phyloP scores from a whole-genome alignment of 2,888 invertebrate species.

The Mylabris sibirica region DNA sequence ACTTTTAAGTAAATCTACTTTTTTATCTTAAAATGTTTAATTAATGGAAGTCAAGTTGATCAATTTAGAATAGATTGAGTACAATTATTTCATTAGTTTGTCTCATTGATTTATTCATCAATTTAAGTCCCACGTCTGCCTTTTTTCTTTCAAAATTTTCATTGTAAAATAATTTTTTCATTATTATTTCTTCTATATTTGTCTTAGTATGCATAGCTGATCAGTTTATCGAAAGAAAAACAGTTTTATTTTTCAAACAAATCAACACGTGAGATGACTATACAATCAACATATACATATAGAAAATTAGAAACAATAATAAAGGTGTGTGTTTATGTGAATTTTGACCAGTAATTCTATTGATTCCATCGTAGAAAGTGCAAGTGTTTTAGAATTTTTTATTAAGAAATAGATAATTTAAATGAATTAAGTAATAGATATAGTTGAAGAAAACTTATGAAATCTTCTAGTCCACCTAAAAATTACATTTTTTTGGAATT shows the following conservation, averaged over 20 bases:
- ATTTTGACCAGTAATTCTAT: background rate
- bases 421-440: background rate
- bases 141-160: background rate
- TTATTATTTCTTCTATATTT: too few species aligned
- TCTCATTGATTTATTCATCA: too few species aligned
- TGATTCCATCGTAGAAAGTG: conserved; percentile 13
- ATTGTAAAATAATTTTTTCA: too few species aligned
- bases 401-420: background rate
- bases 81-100: too few species aligned
- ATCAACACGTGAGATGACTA: background rate
- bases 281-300: background rate
- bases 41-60: background rate
- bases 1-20: too few species aligned
- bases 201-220: too few species aligned
- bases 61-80: background rate
- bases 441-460: too few species aligned
- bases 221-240: too few species aligned
- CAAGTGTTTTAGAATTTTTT: background rate
- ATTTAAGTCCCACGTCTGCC: background rate
- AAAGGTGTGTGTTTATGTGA: background rate
- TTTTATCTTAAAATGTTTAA: too few species aligned
- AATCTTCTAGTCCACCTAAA: conserved; percentile 1
- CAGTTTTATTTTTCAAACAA: background rate
- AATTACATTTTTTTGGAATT: conserved; percentile 54
- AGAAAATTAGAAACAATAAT: background rate